These are phyloP conservation scores for Xestoiulus laeticollis DNA, from an alignment of 2,888 invertebrate species.

Conservation along the genomic window DNA sequence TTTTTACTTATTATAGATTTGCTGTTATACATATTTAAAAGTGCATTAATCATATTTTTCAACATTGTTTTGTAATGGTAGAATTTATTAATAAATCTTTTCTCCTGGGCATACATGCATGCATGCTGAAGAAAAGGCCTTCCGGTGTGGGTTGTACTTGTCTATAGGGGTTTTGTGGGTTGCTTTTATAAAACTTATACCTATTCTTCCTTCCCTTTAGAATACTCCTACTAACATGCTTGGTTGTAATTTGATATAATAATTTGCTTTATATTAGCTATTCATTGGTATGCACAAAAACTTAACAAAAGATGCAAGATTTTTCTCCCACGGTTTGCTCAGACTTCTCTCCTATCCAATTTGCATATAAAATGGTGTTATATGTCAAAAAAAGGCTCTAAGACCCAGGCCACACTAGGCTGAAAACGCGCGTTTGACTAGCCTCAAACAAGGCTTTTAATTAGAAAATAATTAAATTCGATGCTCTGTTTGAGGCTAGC, in stretches of 20 bases:
- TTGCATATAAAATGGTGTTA: neutral
- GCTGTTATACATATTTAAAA: too few relatives aligned
- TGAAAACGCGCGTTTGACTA: too few relatives aligned
- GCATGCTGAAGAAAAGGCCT: neutral
- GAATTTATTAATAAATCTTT: too few relatives aligned
- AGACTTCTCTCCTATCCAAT: neutral
- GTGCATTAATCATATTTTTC: too few relatives aligned
- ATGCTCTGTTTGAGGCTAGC: too few relatives aligned
- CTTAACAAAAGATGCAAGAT: neutral
- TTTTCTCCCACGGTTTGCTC: neutral
- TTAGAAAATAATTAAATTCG: too few relatives aligned
- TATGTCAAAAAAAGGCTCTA: neutral
- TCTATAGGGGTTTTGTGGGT: neutral
- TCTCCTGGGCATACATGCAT: too few relatives aligned
- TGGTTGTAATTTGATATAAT: slow-evolving; percentile 6
- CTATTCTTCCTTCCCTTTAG: neutral
- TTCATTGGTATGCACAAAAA: slow-evolving; percentile 25
- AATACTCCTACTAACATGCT: neutral
- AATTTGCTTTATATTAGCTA: neutral
- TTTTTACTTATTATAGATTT: too few relatives aligned
- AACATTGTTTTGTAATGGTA: too few relatives aligned
- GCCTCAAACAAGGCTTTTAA: too few relatives aligned
- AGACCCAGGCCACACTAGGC: too few relatives aligned
- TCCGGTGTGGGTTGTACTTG: neutral
- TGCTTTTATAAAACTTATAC: neutral